Evolutionary conservation across 2,888 invertebrate species (phyloP), one percentile per base, ranked within the genome.

Genomic region (Gymnocheta viridis): DNA sequence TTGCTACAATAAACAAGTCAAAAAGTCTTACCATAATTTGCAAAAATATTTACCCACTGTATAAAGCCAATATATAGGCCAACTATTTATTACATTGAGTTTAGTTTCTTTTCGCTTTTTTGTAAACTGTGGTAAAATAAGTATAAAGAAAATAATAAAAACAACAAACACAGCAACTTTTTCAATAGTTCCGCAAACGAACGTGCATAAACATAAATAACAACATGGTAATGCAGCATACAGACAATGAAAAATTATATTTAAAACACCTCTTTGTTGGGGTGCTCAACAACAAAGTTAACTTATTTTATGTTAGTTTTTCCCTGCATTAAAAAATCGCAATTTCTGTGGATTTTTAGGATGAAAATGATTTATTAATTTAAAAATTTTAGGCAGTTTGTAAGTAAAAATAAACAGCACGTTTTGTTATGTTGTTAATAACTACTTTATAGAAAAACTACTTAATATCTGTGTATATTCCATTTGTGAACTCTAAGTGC

Each of bases 21-120:
- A 89, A 86, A 89, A 89, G 89, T 89, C 91, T 89, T 89, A 89
- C 89, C 88, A 90, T 90, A 89, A 90, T 89, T 90, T 89, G 51
- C 86, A 88, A 87, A 87, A 87, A 88, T 87, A 89, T 86, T 84
- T 86, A 82, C 85, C 72, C 84, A 85, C 85, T 66, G 27, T 58
- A 81, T 74, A 73, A 84, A 81, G 81, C 84, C 84, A 84, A 81
- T 81, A 73, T 64, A 81, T 78, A 73, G 84, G 84, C 81, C 73
- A 84, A 84, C 69, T 78, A 78, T 84, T 70, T 54, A 72, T 77
- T 81, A 73, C 67, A 69, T 58, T 76, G 38, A 58, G 69, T 74
- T 70, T 32, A 19, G 56, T 12, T 72, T 47, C 17, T 54, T 27
- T 38, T 41, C n/a, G 6, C 5, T 29, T 19, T 70, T 60, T 60